Percentiles rank a stretch among this genome's conserved stretches.
phyloP scores from a whole-genome alignment of 1,140 invertebrate genomes.

The Apis cerana region DNA sequence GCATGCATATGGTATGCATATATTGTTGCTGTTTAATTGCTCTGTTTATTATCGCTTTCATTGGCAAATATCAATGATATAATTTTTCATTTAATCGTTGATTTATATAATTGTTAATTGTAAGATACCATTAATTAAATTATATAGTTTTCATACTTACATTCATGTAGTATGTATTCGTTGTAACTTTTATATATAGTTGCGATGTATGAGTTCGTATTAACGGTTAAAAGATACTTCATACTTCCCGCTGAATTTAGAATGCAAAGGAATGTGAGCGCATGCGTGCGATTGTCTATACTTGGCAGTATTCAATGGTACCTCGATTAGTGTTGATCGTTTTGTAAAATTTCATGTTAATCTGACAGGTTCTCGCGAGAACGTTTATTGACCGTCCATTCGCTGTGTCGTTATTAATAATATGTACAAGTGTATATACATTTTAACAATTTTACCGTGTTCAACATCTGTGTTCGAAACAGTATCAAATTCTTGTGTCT shows the following conservation, averaged over 20 bases:
- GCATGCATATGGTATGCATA: background rate
- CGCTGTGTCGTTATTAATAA: background rate
- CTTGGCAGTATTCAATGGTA: constrained; percentile 38
- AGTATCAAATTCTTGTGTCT: background rate
- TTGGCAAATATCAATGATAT: background rate
- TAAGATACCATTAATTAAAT: background rate
- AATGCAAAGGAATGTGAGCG: background rate
- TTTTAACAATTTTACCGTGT: background rate
- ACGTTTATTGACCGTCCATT: constrained; percentile 3
- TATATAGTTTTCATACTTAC: background rate
- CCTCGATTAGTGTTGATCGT: constrained; percentile 7
- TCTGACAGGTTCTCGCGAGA: constrained; percentile 6
- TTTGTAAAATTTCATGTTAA: background rate
- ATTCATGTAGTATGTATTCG: background rate
- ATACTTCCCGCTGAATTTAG: background rate
- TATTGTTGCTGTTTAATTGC: background rate
- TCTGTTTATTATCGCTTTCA: background rate
- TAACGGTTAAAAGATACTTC: background rate
- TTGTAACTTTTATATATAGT: background rate
- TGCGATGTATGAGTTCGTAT: background rate
- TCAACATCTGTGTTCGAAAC: background rate
- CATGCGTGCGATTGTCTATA: constrained; percentile 14
- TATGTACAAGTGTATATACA: background rate
- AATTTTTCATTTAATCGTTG: no score
- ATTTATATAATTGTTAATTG: background rate